phyloP scores from a whole-genome alignment of 2,888 invertebrate genomes.

The Ernsta delagoae region DNA sequence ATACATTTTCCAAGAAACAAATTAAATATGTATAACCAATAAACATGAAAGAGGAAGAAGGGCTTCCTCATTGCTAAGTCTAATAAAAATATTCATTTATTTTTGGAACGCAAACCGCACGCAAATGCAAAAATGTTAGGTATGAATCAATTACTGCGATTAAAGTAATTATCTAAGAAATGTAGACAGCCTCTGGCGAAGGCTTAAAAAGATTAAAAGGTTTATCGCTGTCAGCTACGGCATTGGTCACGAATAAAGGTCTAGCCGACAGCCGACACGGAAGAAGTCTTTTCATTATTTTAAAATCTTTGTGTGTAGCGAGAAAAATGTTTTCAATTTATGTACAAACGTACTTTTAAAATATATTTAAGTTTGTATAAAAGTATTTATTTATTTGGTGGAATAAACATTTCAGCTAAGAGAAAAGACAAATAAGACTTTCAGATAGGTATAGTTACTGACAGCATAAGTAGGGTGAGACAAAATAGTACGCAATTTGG shows the following conservation, averaged over 20 bases:
- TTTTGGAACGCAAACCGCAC: constrained; percentile 43
- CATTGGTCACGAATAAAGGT: constrained; percentile 18
- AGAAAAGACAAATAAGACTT: not conserved
- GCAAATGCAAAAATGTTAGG: constrained; percentile 68
- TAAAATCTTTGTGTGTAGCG: not conserved
- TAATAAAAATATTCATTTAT: not conserved
- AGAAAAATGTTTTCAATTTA: not conserved
- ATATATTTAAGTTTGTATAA: too few relatives aligned
- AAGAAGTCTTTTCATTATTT: not conserved
- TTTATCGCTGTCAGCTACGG: constrained; percentile 15
- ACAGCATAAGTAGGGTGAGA: not conserved
- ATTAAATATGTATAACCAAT: too few relatives aligned
- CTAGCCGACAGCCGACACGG: not conserved
- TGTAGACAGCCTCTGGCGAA: constrained; percentile 42
- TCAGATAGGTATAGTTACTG: not conserved
- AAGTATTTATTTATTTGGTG: too few relatives aligned
- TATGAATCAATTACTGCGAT: constrained; percentile 47
- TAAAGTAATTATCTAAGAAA: constrained; percentile 63
- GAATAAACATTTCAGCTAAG: not conserved
- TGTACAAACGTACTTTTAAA: too few relatives aligned
- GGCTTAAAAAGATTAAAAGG: constrained; percentile 20
- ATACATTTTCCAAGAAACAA: too few relatives aligned
- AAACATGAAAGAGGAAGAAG: too few relatives aligned
- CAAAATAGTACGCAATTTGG: not conserved
- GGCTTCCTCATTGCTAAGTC: too few relatives aligned